These are phyloP conservation scores for Dolichoris vasculosae DNA, from an alignment of 1,140 invertebrate genomes.

Conservation along the genomic window DNA sequence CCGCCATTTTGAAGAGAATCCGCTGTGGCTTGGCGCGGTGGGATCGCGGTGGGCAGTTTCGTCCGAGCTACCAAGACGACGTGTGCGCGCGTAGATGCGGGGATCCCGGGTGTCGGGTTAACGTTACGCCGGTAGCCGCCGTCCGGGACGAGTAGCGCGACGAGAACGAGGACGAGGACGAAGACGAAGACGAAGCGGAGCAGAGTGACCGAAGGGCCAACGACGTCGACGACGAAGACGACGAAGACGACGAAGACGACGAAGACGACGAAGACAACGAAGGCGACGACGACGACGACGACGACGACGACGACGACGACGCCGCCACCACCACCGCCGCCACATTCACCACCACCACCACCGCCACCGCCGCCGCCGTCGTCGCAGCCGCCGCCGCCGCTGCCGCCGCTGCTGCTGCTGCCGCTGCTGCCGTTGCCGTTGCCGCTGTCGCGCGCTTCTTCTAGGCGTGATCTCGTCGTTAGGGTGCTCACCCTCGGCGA, in stretches of 20 bases:
- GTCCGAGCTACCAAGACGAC: background rate
- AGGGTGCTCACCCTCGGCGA: background rate
- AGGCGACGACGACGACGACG: too few relatives aligned
- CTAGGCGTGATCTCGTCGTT: background rate
- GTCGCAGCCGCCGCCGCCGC: too few relatives aligned
- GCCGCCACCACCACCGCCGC: too few relatives aligned
- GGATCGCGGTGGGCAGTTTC: background rate
- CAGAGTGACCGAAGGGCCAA: too few relatives aligned
- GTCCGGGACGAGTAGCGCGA: background rate
- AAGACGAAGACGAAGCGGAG: background rate
- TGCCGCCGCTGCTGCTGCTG: too few relatives aligned
- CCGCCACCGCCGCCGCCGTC: too few relatives aligned
- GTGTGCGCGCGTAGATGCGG: background rate
- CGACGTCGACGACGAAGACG: too few relatives aligned
- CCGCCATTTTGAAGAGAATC: conserved; percentile 48
- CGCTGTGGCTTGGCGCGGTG: conserved; percentile 10
- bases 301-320: too few relatives aligned
- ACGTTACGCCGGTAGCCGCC: background rate
- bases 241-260: too few relatives aligned
- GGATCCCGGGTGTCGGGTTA: background rate
- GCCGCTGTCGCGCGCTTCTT: background rate
- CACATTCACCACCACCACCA: too few relatives aligned
- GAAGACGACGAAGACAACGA: too few relatives aligned
- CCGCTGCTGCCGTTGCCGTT: background rate
- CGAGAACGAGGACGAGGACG: too few relatives aligned